phyloP scores from a whole-genome alignment of 2,797 vertebrate species.

The Amniataba percoides region DNA sequence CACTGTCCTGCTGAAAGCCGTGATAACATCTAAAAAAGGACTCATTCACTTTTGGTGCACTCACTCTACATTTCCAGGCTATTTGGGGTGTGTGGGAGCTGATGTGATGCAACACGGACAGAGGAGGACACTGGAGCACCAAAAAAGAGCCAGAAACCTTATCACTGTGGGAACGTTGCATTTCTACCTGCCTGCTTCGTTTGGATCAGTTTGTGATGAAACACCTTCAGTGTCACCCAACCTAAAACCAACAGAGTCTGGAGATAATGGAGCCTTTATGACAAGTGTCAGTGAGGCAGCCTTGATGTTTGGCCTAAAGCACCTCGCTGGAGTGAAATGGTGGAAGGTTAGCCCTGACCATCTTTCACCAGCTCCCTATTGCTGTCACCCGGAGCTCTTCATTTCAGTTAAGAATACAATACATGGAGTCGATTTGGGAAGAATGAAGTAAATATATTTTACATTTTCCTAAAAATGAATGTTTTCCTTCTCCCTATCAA shows the following conservation, averaged over 20 bases:
- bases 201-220: conserved; percentile 35
- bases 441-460: background rate
- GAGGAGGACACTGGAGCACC: conserved; percentile 30
- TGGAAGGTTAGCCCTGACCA: too few species aligned
- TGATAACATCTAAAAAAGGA: background rate
- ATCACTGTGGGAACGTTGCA: conserved; percentile 53
- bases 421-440: background rate
- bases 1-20: background rate
- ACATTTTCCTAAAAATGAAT: background rate
- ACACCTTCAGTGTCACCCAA: conserved; percentile 31
- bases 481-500: background rate
- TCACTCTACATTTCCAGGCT: conserved; percentile 16
- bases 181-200: conserved; percentile 14
- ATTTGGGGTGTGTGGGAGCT: conserved; percentile 28
- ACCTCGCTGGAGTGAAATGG: conserved; percentile 17
- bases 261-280: conserved; percentile 53
- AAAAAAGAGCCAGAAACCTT: conserved; percentile 40
- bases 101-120: conserved; percentile 43
- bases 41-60: background rate
- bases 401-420: background rate
- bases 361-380: conserved; percentile 17
- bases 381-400: background rate
- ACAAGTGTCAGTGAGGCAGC: conserved; percentile 41
- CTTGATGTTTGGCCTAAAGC: conserved; percentile 34
- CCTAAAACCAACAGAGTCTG: conserved; percentile 31